These are phyloP conservation scores for Saguinus oedipus DNA, from an alignment of 2,797 vertebrate species.

Conservation along the genomic window DNA sequence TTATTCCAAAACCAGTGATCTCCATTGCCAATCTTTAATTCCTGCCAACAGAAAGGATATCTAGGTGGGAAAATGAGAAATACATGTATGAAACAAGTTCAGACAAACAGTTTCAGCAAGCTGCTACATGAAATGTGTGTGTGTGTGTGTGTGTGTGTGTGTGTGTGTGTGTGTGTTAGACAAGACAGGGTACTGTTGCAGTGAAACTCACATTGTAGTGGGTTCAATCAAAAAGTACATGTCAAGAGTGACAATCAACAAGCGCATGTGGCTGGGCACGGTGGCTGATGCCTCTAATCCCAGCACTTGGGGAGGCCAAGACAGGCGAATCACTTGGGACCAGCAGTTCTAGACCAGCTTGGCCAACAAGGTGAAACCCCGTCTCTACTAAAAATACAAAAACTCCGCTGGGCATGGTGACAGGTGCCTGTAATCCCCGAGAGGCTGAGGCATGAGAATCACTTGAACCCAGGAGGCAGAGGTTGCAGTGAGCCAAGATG, in stretches of 20 bases:
- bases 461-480: background rate
- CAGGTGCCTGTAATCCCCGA: background rate
- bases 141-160: background rate
- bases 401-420: rapidly evolving
- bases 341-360: background rate
- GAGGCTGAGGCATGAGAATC: background rate
- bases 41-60: background rate
- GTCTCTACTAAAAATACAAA: background rate
- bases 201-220: background rate
- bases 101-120: background rate
- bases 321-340: background rate
- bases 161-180: background rate
- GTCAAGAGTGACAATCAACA: background rate
- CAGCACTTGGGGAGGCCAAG: background rate
- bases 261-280: background rate
- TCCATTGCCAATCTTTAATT: background rate
- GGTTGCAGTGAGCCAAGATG: no score
- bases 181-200: background rate
- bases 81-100: background rate
- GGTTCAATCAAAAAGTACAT: background rate
- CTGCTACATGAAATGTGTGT: background rate
- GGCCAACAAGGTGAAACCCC: background rate
- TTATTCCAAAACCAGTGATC: background rate
- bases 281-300: background rate
- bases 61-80: background rate